Evolutionary conservation across 2,797 vertebrate genomes (phyloP), one percentile per base, ranked within the genome.

Genomic region (Propithecus perrieri): DNA sequence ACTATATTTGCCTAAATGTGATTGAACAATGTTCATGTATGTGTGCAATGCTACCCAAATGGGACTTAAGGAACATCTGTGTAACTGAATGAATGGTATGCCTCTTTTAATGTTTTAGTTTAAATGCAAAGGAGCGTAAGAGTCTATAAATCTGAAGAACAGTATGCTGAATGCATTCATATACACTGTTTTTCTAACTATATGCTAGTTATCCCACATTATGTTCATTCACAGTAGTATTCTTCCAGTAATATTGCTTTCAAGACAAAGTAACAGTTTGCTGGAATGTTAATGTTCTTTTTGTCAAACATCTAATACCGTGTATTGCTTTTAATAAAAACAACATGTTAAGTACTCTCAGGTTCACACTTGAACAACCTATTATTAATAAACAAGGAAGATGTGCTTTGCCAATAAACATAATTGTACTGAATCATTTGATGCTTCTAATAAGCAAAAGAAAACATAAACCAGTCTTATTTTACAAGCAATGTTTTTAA

Each of bases 171-270:
- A 90, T 84, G 35, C 7, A 33, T 88, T 87, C 50, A 87, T 69
- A 87, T 69, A 50, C 13, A 75, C 67, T 84, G n/a, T 13, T 43
- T 78, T 59, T 83, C 69, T 78, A 53, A 43, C 84, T 67, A 24
- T 48, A 7, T 86, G 67, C 46, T 79, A 50, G 20, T 81, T 95
- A 85, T 57, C 33, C 43, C 26, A 91, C 55, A 46, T 46, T 57
- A 76, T 50, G 43, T 83, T 96, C 41, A 57, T 75, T 85, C 55
- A 85, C 2, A 87, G 46, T 38, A 92, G 28, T 28, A 84, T 88
- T 93, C 96, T 95, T 41, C 26, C 63, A 95, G 17, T 91, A 71
- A 67, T 93, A 92, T 9, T 91, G 69, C 50, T 96, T 95, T 94
- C 61, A 97, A 89, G 71, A 92, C 28, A 43, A 78, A 87, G 20